These are phyloP conservation scores for Neopipo cinnamomea DNA, from an alignment of 2,113 vertebrate species.

Conservation along the genomic window DNA sequence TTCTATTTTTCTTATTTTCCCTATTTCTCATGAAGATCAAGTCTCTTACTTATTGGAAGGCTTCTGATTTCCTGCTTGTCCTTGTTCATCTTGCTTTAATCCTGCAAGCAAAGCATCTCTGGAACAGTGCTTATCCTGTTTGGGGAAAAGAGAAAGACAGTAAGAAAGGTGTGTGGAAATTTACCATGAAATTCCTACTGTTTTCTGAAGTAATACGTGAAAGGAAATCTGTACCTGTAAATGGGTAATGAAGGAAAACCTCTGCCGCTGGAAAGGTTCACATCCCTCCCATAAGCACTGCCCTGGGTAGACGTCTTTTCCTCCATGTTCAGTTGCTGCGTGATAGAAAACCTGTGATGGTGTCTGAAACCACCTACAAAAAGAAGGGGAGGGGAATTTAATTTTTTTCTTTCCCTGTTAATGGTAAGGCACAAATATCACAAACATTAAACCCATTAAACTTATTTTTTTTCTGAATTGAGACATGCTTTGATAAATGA, in stretches of 20 bases:
- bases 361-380: slow-evolving; percentile 96
- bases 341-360: slow-evolving; percentile 98
- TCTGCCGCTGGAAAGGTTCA: slow-evolving; percentile 94
- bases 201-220: not conserved
- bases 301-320: slow-evolving; percentile 91
- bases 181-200: not conserved
- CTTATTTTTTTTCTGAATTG: not conserved
- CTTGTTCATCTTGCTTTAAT: slow-evolving; percentile 93
- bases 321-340: slow-evolving; percentile 93
- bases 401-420: not conserved
- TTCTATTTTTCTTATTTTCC: not conserved
- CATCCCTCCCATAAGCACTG: slow-evolving; percentile 97
- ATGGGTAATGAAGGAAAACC: slow-evolving; percentile 98
- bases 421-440: not conserved
- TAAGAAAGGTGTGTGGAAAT: not conserved
- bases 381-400: not conserved
- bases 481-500: not conserved
- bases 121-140: slow-evolving; percentile 98
- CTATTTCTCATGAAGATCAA: not conserved
- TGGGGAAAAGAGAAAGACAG: not conserved
- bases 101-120: slow-evolving; percentile 94
- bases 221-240: slow-evolving; percentile 83
- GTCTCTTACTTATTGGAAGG: slow-evolving; percentile 86
- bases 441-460: not conserved
- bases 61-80: slow-evolving; percentile 89